phyloP scores from a whole-genome alignment of 2,113 vertebrate genomes.

The Upupa epops region DNA sequence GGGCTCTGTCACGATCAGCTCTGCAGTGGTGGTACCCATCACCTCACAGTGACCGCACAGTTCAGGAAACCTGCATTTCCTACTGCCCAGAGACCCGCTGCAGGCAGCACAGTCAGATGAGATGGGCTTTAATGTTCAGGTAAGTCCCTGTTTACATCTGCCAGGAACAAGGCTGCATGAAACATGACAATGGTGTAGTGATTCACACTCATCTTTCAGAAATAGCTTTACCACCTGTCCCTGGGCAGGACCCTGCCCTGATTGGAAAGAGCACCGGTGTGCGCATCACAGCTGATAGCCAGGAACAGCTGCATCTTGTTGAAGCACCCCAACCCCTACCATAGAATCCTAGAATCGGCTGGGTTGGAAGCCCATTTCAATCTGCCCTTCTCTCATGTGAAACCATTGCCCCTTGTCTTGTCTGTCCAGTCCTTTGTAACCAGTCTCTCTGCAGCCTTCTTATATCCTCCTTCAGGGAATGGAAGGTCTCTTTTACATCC shows the following conservation, averaged over 20 bases:
- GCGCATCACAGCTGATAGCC: neutral
- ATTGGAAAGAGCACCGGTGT: neutral
- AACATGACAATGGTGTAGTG: no score
- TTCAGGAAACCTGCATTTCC: neutral
- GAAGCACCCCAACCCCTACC: no score
- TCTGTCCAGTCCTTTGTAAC: no score
- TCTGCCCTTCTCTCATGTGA: no score
- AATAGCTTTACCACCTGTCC: neutral
- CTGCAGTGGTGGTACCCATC: rapidly evolving
- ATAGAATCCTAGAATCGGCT: no score
- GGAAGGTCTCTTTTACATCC: no score
- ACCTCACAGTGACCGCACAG: neutral
- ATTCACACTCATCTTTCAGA: neutral
- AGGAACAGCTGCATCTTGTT: neutral
- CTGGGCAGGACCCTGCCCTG: rapidly evolving
- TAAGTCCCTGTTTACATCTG: neutral
- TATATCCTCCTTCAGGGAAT: no score
- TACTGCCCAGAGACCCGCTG: neutral
- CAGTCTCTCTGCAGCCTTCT: no score
- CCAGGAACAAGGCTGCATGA: neutral
- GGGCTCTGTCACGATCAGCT: neutral
- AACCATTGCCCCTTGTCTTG: no score
- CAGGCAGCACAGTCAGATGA: neutral
- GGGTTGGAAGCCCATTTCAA: no score
- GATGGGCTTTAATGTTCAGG: neutral